phyloP scores from a whole-genome alignment of 1,140 invertebrate species.

The Drosophila nasuta region DNA sequence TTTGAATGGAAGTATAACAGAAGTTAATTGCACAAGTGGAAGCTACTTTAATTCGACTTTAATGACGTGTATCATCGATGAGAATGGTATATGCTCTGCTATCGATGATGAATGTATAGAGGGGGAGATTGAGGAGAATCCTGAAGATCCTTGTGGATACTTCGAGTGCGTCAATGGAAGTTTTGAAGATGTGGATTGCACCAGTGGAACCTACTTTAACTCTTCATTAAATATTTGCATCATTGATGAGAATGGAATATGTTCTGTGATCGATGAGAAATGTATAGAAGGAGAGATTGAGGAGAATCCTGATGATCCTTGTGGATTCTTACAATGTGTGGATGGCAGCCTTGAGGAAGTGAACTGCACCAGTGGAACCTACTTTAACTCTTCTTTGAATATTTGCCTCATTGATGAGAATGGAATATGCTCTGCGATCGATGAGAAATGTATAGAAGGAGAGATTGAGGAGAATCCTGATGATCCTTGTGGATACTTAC shows the following conservation, averaged over 20 bases:
- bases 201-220: conserved; percentile 25
- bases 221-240: conserved; percentile 8
- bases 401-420: too few relatives aligned
- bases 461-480: too few relatives aligned
- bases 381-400: too few relatives aligned
- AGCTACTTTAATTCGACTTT: conserved; percentile 6
- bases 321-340: too few relatives aligned
- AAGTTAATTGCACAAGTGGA: background rate
- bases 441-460: too few relatives aligned
- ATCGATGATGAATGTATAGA: background rate
- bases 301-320: conserved; percentile 29
- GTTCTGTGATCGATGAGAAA: background rate
- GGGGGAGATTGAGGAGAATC: background rate
- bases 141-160: conserved; percentile 2
- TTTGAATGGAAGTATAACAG: background rate
- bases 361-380: too few relatives aligned
- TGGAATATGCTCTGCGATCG: too few relatives aligned
- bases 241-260: conserved; percentile 33
- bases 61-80: background rate
- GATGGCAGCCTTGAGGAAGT: too few relatives aligned
- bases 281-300: conserved; percentile 36
- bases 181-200: conserved; percentile 10
- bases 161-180: conserved; percentile 5
- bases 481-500: too few relatives aligned
- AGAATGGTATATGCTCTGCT: conserved; percentile 3